These are phyloP conservation scores for Calyptommatus sinebrachiatus DNA, from an alignment of 2,113 vertebrate species.

Conservation along the genomic window DNA sequence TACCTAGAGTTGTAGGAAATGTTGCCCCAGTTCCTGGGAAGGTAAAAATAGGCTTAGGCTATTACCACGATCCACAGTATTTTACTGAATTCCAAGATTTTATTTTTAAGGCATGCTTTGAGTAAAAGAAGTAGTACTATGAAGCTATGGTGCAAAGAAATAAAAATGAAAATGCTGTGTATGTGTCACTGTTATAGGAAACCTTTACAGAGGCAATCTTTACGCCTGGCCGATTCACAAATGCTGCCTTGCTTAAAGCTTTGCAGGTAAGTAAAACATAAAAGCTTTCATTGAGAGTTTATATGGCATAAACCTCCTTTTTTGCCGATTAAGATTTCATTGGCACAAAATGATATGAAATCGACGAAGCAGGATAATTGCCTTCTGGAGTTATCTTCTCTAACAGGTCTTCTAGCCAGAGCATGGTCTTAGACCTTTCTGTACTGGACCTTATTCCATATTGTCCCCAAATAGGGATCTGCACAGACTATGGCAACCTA, in stretches of 20 bases:
- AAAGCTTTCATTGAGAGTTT: background rate
- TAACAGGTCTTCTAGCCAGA: background rate
- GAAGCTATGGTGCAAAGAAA: background rate
- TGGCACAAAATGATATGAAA: background rate
- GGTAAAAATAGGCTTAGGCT: too few species aligned
- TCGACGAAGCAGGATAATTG: background rate
- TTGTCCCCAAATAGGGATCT: too few species aligned
- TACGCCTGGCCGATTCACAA: constrained; percentile 79
- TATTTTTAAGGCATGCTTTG: background rate
- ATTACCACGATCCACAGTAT: too few species aligned
- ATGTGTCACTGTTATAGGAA: constrained; percentile 72
- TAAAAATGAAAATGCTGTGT: background rate
- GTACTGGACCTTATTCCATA: too few species aligned
- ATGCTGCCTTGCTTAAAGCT: constrained; percentile 85
- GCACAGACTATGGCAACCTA: too few species aligned
- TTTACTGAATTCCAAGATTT: too few species aligned
- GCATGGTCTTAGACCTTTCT: background rate
- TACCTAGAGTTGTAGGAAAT: too few species aligned
- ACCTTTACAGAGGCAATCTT: constrained; percentile 86
- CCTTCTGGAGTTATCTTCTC: background rate
- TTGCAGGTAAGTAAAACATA: constrained; percentile 74
- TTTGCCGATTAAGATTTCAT: background rate
- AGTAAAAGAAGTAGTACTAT: background rate
- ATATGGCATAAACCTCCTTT: background rate
- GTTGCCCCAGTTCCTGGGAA: too few species aligned